Evolutionary conservation across 2,113 vertebrate genomes (phyloP), one percentile per base, ranked within the genome.

Genomic region (Urocitellus parryii): DNA sequence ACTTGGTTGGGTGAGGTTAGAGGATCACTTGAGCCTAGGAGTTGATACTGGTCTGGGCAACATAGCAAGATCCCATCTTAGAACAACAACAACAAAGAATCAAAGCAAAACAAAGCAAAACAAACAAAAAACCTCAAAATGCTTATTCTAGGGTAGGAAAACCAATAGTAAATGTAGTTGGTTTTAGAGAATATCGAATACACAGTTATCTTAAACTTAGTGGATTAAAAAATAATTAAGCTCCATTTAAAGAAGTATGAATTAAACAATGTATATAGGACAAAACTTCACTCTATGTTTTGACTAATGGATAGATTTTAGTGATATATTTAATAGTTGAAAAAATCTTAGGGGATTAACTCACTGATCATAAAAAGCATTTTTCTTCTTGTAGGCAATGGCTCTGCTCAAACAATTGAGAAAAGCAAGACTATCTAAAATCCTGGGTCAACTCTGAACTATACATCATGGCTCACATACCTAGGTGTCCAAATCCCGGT

Each of bases 171-270:
- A 45, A 56, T 39, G 1, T 5, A 37, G 25, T 20, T 79, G 4
- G 58, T 7, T 80, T 87, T 48, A 63, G 85, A 85, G 12, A 56
- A 81, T 95, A 48, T 67, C 34, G 18, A 96, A 84, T 24, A 88
- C 37, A 76, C 20, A 20, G 0, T 61, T 68, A 27, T 53, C 7
- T 96, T 51, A 51, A 51, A 13, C 29, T 79, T 84, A 74, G 70
- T 58, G 22, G 58, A 86, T 8, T 65, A 77, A n/a, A 2, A 65
- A 94, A 76, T 48, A 73, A 29, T 90, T 78, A 72, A 82, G 48
- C 76, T 39, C 24, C 56, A 56, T 27, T 86, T 84, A 92, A 95
- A 70, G 37, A 90, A 56, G 27, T 32, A 11, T 45, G 12, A 82
- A 61, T 29, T 67, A 67, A 83, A 95, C 16, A 73, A 45, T 48